These are phyloP conservation scores for Tetramorium parvispinum DNA, from an alignment of 1,140 invertebrate genomes.

Conservation along the genomic window DNA sequence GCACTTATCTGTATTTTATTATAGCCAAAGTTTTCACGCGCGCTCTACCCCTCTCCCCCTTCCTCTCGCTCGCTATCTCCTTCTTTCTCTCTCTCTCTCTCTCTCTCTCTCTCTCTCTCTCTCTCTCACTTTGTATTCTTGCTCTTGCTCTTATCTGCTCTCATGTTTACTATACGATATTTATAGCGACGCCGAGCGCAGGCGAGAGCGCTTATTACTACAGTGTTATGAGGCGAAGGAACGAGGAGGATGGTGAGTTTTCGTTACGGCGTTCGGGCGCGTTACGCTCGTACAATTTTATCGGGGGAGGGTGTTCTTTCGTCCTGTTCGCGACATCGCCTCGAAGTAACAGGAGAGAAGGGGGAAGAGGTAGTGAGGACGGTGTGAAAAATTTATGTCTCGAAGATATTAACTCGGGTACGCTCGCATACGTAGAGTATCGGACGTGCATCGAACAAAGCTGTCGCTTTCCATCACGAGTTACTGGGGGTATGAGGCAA, in stretches of 20 bases:
- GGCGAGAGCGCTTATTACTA: constrained; percentile 72
- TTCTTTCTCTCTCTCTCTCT: neutral
- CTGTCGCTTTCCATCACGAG: constrained; percentile 31
- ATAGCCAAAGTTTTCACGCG: constrained; percentile 77
- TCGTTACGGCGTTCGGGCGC: constrained; percentile 39
- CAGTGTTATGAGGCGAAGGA: constrained; percentile 55
- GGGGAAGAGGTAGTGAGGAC: no score
- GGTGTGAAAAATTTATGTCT: constrained; percentile 56
- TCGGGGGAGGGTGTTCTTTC: constrained; percentile 27
- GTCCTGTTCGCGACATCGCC: constrained; percentile 29
- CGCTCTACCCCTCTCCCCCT: constrained; percentile 49
- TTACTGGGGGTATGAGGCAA: neutral
- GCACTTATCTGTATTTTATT: constrained; percentile 78
- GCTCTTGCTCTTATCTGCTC: constrained; percentile 70
- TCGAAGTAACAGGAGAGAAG: neutral
- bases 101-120: neutral
- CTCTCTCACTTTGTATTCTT: no score
- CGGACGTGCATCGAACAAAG: constrained; percentile 40
- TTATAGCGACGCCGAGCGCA: constrained; percentile 74
- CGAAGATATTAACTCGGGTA: constrained; percentile 48
- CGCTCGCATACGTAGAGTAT: constrained; percentile 31
- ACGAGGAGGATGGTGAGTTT: constrained; percentile 47
- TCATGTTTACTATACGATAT: constrained; percentile 77
- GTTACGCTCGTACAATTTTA: constrained; percentile 46
- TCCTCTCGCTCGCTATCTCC: neutral